A percentile compares a stretch with the other conserved stretches of the same genome.
phyloP scores from a whole-genome alignment of 2,113 vertebrate species.

The Sturnus vulgaris region DNA sequence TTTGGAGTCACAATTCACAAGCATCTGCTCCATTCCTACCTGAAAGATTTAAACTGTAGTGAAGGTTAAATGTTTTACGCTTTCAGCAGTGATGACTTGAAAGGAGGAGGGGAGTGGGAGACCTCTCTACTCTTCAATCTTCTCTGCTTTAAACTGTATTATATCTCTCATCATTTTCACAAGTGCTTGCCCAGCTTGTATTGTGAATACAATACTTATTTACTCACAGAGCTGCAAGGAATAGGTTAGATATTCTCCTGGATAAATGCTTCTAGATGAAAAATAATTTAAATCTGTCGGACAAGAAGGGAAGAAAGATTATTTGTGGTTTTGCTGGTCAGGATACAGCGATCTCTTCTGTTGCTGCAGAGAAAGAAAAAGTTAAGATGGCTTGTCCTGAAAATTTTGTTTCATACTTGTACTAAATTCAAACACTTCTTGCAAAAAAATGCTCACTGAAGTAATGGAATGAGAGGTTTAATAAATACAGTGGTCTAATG shows the following conservation, averaged over 20 bases:
- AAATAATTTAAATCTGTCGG: background rate
- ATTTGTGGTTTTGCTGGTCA: background rate
- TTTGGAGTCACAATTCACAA: background rate
- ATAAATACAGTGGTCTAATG: constrained; percentile 51
- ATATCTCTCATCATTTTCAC: background rate
- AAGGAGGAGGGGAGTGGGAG: background rate
- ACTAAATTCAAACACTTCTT: background rate
- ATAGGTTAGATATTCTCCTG: background rate
- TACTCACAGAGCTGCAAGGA: background rate
- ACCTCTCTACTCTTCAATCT: background rate
- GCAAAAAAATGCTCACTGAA: constrained; percentile 10
- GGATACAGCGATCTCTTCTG: background rate
- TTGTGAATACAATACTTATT: background rate
- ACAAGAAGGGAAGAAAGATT: background rate
- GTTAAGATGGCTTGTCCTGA: background rate
- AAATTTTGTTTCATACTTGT: constrained; percentile 5
- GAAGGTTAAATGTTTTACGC: background rate
- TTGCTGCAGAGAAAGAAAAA: background rate
- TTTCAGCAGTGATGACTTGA: background rate
- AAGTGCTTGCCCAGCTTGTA: background rate
- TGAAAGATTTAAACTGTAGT: background rate
- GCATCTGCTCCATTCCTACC: background rate
- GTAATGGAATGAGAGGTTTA: constrained; percentile 36
- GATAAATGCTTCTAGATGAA: background rate
- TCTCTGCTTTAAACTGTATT: background rate